Conservation (phyloP, 2,888 invertebrate species). For the Drosophila pseudotalamancana region DNA sequence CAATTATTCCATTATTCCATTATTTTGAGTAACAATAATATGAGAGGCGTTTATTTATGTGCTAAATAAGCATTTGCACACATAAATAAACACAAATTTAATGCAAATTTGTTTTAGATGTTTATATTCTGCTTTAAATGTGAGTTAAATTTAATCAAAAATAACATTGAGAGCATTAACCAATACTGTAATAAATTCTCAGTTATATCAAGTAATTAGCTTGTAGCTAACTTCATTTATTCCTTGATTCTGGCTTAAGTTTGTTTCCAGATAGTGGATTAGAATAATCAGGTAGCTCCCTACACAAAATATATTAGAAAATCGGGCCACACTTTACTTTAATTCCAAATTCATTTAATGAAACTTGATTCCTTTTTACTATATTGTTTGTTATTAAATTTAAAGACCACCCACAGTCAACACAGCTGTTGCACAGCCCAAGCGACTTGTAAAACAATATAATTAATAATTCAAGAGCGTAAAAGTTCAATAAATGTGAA, state of each 20-base stretch:
- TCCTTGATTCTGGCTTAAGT: too few relatives aligned
- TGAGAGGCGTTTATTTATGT: constrained; percentile 5
- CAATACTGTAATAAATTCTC: not conserved
- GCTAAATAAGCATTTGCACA: constrained; percentile 17
- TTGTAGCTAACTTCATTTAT: not conserved
- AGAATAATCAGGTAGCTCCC: too few relatives aligned
- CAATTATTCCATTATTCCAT: constrained; percentile 21
- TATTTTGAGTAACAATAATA: constrained; percentile 8
- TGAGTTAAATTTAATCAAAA: not conserved
- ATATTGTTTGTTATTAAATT: too few relatives aligned
- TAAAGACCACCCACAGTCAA: constrained; percentile 10
- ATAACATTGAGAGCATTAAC: not conserved
- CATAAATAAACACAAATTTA: constrained; percentile 46
- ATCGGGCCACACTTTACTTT: not conserved
- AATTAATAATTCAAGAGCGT: constrained; percentile 65
- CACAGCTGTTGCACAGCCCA: constrained; percentile 29
- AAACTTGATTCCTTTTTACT: constrained; percentile 8
- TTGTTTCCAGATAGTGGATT: too few relatives aligned
- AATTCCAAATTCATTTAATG: constrained; percentile 10
- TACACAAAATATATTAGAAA: not conserved
- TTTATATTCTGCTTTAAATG: too few relatives aligned
- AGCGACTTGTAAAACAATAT: constrained; percentile 58
- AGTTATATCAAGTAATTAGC: not conserved
- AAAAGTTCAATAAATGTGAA: constrained; percentile 70
- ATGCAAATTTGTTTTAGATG: not conserved